Evolutionary conservation across 2,797 vertebrate species (phyloP), one percentile per base, ranked within the genome.

Genomic region (Esox lucius): DNA sequence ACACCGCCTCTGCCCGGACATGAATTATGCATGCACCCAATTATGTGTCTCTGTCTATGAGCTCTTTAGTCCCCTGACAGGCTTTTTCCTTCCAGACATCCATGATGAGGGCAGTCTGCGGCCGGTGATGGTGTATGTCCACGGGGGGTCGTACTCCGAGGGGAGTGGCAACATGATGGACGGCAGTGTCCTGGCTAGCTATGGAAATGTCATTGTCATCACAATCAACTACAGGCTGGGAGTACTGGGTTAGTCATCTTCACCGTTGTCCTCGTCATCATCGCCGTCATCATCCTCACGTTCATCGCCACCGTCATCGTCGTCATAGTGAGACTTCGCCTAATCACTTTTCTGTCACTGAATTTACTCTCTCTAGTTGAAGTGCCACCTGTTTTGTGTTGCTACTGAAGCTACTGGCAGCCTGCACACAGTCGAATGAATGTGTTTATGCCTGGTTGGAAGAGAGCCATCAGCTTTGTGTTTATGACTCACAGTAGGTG

Each of bases 131-230:
- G 97, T 99, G 42, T 99, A 97, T 7, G 96, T 98, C 82, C 97
- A 99, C 0, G 97, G 97, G 0, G 97, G 97, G 19, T 98, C 97
- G 0, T 99, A 98, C 80, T 96, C 97, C 83, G 97, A 98, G 75
- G 97, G 97, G 5, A 98, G 96, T 0, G 97, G 96, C 0, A 99
- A 98, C 83, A 96, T 98, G 95, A 95, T 98, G 28, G 97, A 99
- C 51, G 97, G 97, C 70, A 98, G 97, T 75, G 94, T 98, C 75
- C 91, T 99, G 0, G 95, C 97, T 5, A 99, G 97, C 88, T 98
- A 99, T 0, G 97, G 97, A 69, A 97, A 97, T 28, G 97, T 98
- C 83, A 98, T 99, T 68, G 96, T 99, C 79, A 87, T 98, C 79
- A 98, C 97, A 26, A 87, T 99, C 71, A 99, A 99, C 94, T 99